Conservation (phyloP, 2,888 invertebrate genomes). For the Venustoraphidia nigricollis region DNA sequence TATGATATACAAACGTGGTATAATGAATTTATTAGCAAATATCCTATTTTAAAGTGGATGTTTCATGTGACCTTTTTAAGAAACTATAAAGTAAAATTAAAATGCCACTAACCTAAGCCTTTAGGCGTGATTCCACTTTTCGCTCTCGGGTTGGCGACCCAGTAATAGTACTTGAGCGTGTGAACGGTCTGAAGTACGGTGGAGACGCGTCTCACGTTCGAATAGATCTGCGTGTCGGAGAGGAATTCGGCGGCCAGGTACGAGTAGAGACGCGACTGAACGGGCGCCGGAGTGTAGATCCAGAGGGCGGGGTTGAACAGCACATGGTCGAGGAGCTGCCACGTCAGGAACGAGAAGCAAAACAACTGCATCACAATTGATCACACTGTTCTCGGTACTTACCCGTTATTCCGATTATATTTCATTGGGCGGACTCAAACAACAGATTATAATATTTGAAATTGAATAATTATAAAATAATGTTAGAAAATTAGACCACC, state of each 20-base stretch:
- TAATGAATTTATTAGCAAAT: background rate
- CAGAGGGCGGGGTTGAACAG: conserved; percentile 98
- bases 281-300: conserved; percentile 95
- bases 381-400: conserved; percentile 37
- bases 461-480: too few relatives aligned
- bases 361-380: conserved; percentile 64
- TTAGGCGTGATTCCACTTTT: conserved; percentile 93
- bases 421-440: background rate
- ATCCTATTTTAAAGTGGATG: too few relatives aligned
- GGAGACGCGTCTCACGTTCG: conserved; percentile 88
- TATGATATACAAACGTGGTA: background rate
- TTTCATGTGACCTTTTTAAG: too few relatives aligned
- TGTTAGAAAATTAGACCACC: too few relatives aligned
- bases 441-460: too few relatives aligned
- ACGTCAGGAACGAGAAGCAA: conserved; percentile 79
- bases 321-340: conserved; percentile 97
- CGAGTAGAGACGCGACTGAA: conserved; percentile 89
- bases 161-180: conserved; percentile 97
- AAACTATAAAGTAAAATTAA: background rate
- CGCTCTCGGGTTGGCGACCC: conserved; percentile 90
- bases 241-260: conserved; percentile 98
- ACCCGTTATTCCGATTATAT: conserved; percentile 21
- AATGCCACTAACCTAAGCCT: conserved; percentile 61
- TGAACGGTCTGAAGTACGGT: conserved; percentile 97
- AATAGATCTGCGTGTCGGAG: conserved; percentile 93